phyloP scores from a whole-genome alignment of 2,888 invertebrate species.

The Hyles lineata region DNA sequence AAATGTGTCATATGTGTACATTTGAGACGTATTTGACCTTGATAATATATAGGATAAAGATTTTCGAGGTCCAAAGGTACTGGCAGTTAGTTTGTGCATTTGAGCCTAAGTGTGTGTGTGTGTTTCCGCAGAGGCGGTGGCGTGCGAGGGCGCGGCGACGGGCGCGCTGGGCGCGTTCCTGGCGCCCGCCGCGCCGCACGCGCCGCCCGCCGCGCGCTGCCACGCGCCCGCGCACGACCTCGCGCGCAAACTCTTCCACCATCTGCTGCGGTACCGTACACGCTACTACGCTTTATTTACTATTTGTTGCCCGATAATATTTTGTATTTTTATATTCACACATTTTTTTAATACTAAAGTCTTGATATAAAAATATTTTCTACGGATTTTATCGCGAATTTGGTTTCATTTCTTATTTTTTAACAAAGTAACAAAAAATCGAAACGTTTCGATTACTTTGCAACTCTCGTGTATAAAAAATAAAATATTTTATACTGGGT shows the following conservation, averaged over 20 bases:
- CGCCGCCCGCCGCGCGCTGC: constrained; percentile 88
- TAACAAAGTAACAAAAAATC: too few species aligned
- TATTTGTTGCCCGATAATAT: neutral
- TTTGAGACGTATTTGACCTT: too few species aligned
- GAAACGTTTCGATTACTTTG: too few species aligned
- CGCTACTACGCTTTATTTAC: neutral
- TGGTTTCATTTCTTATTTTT: neutral
- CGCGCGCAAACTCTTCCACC: constrained; percentile 94
- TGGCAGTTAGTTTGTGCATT: neutral
- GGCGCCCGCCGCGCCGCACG: constrained; percentile 87
- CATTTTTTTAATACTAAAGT: too few species aligned
- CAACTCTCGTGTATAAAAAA: too few species aligned
- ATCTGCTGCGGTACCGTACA: constrained; percentile 87
- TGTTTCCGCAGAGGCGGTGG: constrained; percentile 43
- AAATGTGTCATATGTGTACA: too few species aligned
- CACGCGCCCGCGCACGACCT: constrained; percentile 92
- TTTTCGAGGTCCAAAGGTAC: too few species aligned
- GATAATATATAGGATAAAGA: too few species aligned
- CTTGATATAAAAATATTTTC: too few species aligned
- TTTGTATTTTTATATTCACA: too few species aligned
- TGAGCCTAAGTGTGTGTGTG: neutral
- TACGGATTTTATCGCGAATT: too few species aligned
- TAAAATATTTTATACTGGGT: too few species aligned
- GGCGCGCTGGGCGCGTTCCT: constrained; percentile 93
- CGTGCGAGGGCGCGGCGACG: constrained; percentile 81